phyloP scores from a whole-genome alignment of 1,140 invertebrate genomes.

The Heterodera carotae region DNA sequence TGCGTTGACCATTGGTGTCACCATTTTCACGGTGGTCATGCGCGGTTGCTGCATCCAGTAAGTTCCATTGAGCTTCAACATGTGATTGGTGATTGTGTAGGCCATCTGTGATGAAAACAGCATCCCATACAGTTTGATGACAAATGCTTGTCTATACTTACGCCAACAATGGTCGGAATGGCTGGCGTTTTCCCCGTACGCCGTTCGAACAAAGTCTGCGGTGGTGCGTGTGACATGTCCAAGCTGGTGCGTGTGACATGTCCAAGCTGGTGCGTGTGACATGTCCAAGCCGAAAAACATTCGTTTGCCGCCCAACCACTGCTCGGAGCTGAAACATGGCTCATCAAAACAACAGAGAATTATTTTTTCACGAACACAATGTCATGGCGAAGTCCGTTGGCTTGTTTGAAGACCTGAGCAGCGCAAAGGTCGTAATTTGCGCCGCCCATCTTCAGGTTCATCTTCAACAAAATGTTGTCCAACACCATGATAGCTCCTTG shows the following conservation, averaged over 20 bases:
- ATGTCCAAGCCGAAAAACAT: conserved; percentile 31
- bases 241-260: too few species aligned
- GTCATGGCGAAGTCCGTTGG: conserved; percentile 10
- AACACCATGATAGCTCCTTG: conserved; percentile 30
- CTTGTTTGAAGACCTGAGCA: conserved; percentile 5
- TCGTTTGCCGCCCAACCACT: conserved; percentile 15
- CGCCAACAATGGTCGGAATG: conserved; percentile 37
- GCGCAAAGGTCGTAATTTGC: conserved; percentile 26
- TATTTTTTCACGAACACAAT: neutral
- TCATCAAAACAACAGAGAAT: too few species aligned
- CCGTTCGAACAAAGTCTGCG: conserved; percentile 36
- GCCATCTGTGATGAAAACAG: neutral
- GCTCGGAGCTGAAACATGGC: neutral
- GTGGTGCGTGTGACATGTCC: conserved; percentile 38
- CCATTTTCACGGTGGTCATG: conserved; percentile 27
- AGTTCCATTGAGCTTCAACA: conserved; percentile 26
- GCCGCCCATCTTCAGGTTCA: conserved; percentile 43
- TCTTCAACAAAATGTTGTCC: conserved; percentile 41
- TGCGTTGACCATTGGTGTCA: conserved; percentile 3
- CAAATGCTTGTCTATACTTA: too few species aligned
- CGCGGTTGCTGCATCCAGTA: conserved; percentile 38
- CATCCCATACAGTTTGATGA: too few species aligned
- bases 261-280: too few species aligned
- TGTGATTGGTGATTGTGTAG: neutral
- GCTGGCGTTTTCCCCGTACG: neutral